phyloP scores from a whole-genome alignment of 2,797 vertebrate genomes.

The Muraenolepis orangiensis region DNA sequence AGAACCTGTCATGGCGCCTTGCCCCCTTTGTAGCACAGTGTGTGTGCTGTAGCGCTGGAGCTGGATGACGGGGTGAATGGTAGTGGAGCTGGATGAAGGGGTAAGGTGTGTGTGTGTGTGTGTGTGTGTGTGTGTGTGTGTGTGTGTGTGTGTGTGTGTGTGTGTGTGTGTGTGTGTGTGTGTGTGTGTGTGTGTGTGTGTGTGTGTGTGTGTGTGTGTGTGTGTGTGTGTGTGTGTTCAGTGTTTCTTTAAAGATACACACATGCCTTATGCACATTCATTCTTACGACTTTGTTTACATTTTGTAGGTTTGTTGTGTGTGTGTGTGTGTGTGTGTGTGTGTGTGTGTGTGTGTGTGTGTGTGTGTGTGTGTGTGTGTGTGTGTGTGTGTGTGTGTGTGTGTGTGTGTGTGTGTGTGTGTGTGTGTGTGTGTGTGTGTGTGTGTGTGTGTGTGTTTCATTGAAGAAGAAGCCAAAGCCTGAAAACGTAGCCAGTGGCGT shows the following conservation, averaged over 20 bases:
- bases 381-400: not conserved
- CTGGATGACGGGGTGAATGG: too few species aligned
- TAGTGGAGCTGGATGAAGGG: too few species aligned
- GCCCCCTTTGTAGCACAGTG: constrained; percentile 52
- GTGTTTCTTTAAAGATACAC: not conserved
- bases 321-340: not conserved
- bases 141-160: not conserved
- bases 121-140: constrained; percentile 2
- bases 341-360: not conserved
- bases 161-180: too few species aligned
- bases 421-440: not conserved
- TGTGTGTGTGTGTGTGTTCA: not conserved
- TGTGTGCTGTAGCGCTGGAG: not conserved
- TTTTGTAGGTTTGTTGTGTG: not conserved
- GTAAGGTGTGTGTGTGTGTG: constrained; percentile 5
- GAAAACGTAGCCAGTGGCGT: not conserved
- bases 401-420: not conserved
- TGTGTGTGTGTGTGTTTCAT: not conserved
- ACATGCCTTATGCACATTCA: not conserved
- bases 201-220: constrained; percentile 39
- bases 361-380: not conserved
- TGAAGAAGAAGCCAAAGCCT: not conserved
- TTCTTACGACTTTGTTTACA: too few species aligned
- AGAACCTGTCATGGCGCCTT: constrained; percentile 65
- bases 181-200: constrained; percentile 27